phyloP scores from a whole-genome alignment of 1,140 invertebrate species.

The Drosophila watanabei region DNA sequence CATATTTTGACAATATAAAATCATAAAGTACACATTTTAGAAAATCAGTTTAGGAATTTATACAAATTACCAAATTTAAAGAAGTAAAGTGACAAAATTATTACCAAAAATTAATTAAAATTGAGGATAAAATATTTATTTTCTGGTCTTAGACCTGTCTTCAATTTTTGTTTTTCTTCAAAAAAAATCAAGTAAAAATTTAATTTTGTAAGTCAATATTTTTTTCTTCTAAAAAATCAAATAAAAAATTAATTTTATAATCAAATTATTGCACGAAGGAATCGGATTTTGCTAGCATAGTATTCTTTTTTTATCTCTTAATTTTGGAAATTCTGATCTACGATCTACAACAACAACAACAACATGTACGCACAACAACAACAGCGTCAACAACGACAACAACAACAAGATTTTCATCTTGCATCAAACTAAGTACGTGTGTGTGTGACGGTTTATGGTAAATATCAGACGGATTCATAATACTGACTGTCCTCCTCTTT shows the following conservation, averaged over 20 bases:
- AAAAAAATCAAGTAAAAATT: too few relatives aligned
- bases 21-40: too few relatives aligned
- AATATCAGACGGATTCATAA: constrained; percentile 83
- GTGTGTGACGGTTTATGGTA: constrained; percentile 53
- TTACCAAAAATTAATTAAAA: background rate
- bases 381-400: constrained; percentile 36
- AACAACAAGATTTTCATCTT: constrained; percentile 57
- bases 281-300: background rate
- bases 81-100: background rate
- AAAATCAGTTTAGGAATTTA: background rate
- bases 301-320: background rate
- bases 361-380: constrained; percentile 48
- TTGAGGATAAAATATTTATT: background rate
- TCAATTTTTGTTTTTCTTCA: too few relatives aligned
- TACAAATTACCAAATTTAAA: background rate
- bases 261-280: constrained; percentile 55
- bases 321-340: constrained; percentile 16
- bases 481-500: constrained; percentile 56
- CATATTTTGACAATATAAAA: too few relatives aligned
- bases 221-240: background rate
- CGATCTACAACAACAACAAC: constrained; percentile 44
- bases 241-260: constrained; percentile 13
- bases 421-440: constrained; percentile 30
- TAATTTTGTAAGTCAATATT: too few relatives aligned
- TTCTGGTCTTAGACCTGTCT: background rate